These are phyloP conservation scores for Limenitis arthemis DNA, from an alignment of 2,888 invertebrate genomes.

Conservation along the genomic window DNA sequence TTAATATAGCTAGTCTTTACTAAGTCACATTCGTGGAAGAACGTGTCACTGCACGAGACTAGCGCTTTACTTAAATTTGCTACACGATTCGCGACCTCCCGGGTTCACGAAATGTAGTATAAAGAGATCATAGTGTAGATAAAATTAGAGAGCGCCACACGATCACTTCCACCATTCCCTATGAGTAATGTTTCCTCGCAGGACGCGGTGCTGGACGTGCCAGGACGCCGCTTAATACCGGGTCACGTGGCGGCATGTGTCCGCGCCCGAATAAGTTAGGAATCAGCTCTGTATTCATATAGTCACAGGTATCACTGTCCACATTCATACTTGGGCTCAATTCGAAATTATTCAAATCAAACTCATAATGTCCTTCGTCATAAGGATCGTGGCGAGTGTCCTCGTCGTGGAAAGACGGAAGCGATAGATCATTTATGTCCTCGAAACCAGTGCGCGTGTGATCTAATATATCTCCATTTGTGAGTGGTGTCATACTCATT, in stretches of 20 bases:
- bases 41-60: slow-evolving; percentile 51
- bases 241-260: slow-evolving; percentile 75
- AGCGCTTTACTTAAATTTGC: slow-evolving; percentile 37
- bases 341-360: slow-evolving; percentile 77
- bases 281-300: slow-evolving; percentile 57
- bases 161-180: slow-evolving; percentile 85
- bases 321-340: slow-evolving; percentile 70
- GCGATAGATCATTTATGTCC: slow-evolving; percentile 59
- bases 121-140: slow-evolving; percentile 38
- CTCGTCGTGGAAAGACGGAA: slow-evolving; percentile 58
- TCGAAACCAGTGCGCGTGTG: slow-evolving; percentile 54
- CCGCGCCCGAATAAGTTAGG: slow-evolving; percentile 64
- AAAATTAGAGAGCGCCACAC: slow-evolving; percentile 36
- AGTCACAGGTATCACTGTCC: slow-evolving; percentile 67
- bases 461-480: slow-evolving; percentile 58
- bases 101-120: slow-evolving; percentile 6
- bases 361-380: slow-evolving; percentile 49
- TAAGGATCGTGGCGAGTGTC: slow-evolving; percentile 42
- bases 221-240: slow-evolving; percentile 77
- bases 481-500: slow-evolving; percentile 52
- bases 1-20: slow-evolving; percentile 36
- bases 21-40: slow-evolving; percentile 53
- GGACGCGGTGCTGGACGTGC: slow-evolving; percentile 75
- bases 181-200: slow-evolving; percentile 76
- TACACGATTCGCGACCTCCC: slow-evolving; percentile 31